A percentile compares a stretch with the other conserved stretches of the same genome.
phyloP scores from a whole-genome alignment of 2,113 vertebrate genomes.

The Neogale vison region DNA sequence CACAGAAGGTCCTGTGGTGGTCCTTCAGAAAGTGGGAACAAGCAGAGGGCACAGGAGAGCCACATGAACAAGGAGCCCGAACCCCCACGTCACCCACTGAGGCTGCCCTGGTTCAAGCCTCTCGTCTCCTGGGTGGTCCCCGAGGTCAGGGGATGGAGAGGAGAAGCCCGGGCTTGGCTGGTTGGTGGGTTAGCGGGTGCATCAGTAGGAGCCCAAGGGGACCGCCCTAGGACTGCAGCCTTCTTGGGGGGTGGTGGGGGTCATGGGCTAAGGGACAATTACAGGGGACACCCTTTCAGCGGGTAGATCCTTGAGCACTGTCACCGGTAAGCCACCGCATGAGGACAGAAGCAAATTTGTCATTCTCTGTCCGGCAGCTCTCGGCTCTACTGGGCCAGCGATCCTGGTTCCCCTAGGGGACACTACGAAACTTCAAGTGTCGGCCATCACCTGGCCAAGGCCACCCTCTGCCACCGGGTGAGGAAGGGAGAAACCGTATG shows the following conservation, averaged over 20 bases:
- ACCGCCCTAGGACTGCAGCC: fast-evolving
- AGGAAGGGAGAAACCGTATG: neutral
- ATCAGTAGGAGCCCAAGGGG: fast-evolving
- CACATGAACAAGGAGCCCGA: fast-evolving
- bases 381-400: neutral
- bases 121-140: neutral
- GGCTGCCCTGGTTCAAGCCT: fast-evolving
- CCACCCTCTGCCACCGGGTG: neutral
- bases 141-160: fast-evolving
- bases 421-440: neutral
- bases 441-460: neutral
- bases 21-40: fast-evolving
- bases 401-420: neutral
- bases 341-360: neutral
- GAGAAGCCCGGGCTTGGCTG: fast-evolving
- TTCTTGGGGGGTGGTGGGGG: neutral
- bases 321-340: fast-evolving
- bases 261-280: fast-evolving
- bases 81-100: fast-evolving
- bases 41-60: neutral
- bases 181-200: fast-evolving
- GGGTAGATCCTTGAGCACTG: neutral
- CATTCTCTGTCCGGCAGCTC: neutral
- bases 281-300: fast-evolving
- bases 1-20: fast-evolving